Percentiles rank a stretch among this genome's conserved stretches.
Conservation (phyloP, 2,797 vertebrate species). For the Cichlasoma orientale region DNA sequence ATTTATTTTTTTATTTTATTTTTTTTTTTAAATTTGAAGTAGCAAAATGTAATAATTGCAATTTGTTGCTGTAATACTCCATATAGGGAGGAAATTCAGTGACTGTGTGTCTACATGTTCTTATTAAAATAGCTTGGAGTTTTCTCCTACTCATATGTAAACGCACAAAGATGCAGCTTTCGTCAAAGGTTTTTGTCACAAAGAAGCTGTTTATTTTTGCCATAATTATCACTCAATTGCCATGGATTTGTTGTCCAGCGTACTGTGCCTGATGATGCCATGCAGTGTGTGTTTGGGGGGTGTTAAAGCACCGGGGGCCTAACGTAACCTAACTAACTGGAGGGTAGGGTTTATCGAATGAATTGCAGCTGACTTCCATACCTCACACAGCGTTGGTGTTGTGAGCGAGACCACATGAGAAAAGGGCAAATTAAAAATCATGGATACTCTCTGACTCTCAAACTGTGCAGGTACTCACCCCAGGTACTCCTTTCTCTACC, state of each 20-base stretch:
- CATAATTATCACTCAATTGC: conserved; percentile 53
- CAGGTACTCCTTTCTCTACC: conserved; percentile 99
- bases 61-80: conserved; percentile 46
- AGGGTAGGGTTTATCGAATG: conserved; percentile 99
- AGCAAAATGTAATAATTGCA: conserved; percentile 52
- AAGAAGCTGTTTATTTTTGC: conserved; percentile 42
- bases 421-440: conserved; percentile 99
- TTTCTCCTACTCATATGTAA: conserved; percentile 49
- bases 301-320: conserved; percentile 86
- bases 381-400: conserved; percentile 99
- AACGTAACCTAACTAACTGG: conserved; percentile 81
- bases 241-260: conserved; percentile 87
- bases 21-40: conserved; percentile 52
- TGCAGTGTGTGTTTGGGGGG: conserved; percentile 95
- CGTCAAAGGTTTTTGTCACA: conserved; percentile 28
- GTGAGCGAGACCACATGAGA: conserved; percentile 99
- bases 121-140: neutral
- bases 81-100: conserved; percentile 34
- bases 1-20: conserved; percentile 9
- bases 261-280: conserved; percentile 81
- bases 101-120: conserved; percentile 64
- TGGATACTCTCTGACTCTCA: conserved; percentile 97
- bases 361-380: conserved; percentile 99
- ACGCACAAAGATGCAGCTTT: conserved; percentile 54
- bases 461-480: conserved; percentile 99